Conservation (phyloP, 1,140 invertebrate genomes). For the Steinernema khuongi region DNA sequence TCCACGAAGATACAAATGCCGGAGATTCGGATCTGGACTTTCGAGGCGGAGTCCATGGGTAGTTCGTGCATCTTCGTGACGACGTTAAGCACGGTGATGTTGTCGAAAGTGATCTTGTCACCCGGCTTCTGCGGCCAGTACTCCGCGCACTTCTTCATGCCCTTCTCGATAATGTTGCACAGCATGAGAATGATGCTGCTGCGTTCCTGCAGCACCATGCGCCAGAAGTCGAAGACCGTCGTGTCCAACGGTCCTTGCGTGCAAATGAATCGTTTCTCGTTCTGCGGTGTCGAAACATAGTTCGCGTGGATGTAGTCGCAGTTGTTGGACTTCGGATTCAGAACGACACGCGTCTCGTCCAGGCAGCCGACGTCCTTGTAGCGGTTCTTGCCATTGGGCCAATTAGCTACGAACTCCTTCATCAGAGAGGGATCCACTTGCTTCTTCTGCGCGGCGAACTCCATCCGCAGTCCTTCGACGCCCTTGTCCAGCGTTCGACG, state of each 20-base stretch:
- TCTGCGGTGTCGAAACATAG: slow-evolving; percentile 2
- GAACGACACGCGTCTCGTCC: slow-evolving; percentile 11
- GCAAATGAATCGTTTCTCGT: slow-evolving; percentile 70
- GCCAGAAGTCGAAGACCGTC: slow-evolving; percentile 87
- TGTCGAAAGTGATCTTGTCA: neutral
- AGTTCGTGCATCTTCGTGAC: too few relatives aligned
- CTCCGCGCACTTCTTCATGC: slow-evolving; percentile 24
- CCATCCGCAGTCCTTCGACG: neutral
- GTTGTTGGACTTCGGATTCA: slow-evolving; percentile 1
- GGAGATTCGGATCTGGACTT: neutral
- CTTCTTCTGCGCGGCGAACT: neutral
- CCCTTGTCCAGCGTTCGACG: neutral
- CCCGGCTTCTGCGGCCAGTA: slow-evolving; percentile 18
- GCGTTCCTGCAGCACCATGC: slow-evolving; percentile 88
- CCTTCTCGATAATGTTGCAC: slow-evolving; percentile 67
- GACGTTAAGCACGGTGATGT: neutral
- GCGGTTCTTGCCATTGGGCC: slow-evolving; percentile 7
- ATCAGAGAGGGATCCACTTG: neutral
- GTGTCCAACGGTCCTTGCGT: slow-evolving; percentile 85
- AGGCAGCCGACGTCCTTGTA: slow-evolving; percentile 23
- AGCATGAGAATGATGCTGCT: slow-evolving; percentile 83
- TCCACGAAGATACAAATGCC: neutral
- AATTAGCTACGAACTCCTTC: neutral
- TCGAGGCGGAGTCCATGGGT: too few relatives aligned
- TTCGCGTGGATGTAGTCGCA: slow-evolving; percentile 37